phyloP scores from a whole-genome alignment of 2,797 vertebrate genomes.

The Aulostomus chinensis region DNA sequence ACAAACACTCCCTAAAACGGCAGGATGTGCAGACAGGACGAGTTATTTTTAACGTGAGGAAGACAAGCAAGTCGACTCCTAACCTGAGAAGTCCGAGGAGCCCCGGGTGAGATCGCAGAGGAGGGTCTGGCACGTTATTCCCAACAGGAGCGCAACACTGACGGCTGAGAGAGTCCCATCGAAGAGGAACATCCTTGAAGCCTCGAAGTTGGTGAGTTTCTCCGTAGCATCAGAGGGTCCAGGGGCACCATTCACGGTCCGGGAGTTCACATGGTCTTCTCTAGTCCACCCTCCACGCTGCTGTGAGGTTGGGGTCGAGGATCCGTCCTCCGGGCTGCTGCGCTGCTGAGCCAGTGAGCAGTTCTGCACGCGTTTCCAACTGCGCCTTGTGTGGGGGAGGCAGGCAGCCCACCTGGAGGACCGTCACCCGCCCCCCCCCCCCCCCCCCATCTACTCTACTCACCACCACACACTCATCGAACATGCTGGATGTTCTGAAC shows the following conservation, averaged over 20 bases:
- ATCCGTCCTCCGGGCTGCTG: constrained; percentile 12
- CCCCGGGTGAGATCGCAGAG: constrained; percentile 78
- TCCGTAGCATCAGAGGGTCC: constrained; percentile 62
- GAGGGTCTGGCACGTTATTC: constrained; percentile 80
- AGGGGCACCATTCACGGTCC: too few relatives aligned
- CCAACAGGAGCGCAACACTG: constrained; percentile 78
- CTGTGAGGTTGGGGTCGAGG: constrained; percentile 16
- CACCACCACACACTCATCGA: too few relatives aligned
- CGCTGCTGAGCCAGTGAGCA: too few relatives aligned
- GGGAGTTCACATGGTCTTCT: too few relatives aligned
- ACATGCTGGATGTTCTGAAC: too few relatives aligned
- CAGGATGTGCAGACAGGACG: neutral
- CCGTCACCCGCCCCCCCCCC: constrained; percentile 36
- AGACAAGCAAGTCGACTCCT: constrained; percentile 4
- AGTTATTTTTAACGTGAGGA: neutral
- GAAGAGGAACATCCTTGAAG: constrained; percentile 87
- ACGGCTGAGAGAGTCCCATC: constrained; percentile 79
- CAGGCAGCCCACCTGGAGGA: constrained; percentile 79
- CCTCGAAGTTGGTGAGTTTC: constrained; percentile 55
- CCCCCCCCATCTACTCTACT: too few relatives aligned
- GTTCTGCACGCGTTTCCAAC: constrained; percentile 26
- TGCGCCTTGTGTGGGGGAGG: constrained; percentile 49
- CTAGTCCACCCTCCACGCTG: neutral
- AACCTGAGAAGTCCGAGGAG: constrained; percentile 88
- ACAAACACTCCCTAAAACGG: neutral